Evolutionary conservation across 2,797 vertebrate genomes (phyloP), one percentile per base, ranked within the genome.

Genomic region (Mastacembelus armatus): DNA sequence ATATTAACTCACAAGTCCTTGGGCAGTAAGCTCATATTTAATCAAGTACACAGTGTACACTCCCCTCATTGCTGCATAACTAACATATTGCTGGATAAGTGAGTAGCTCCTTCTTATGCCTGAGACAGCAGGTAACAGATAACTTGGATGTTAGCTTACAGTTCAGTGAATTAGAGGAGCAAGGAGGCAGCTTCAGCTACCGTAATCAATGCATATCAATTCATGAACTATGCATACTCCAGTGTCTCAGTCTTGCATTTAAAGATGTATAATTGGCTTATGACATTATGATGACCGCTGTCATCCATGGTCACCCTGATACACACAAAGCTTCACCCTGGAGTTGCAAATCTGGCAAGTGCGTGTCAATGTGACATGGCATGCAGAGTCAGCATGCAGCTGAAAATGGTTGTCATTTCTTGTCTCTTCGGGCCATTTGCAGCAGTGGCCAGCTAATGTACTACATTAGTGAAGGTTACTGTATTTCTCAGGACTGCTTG

Each of bases 341-440:
- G 38, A 11, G 24, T 32, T 60, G n/a, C 38, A 21, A 35, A 47
- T 36, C 30, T 35, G 54, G 19, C 7, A 2, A n/a, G 29, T 22
- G 44, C n/a, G 27, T 49, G 74, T 58, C 64, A 15, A 4, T 33
- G 71, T 66, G 57, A 69, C 54, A 52, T 6, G 19, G 61, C 39
- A n/a, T 18, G 62, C 62, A 19, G 30, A 74, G 47, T 87, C 78
- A 81, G 81, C 77, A 66, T 21, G 58, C 57, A 32, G 35, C 68
- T 35, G 14, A 56, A 47, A 65, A 16, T 0, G 2, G 44, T 48
- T 36, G 60, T 55, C 33, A 63, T 59, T 29, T 52, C 42, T 56
- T 1, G 18, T 62, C 48, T 66, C 33, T 56, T 65, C 11, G 21
- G 66, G 68, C 42, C 35, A 12, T 65, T 74, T 74, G 64, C 48